Evolutionary conservation across 2,888 invertebrate genomes (phyloP).

Genomic region (Amiota minor): DNA sequence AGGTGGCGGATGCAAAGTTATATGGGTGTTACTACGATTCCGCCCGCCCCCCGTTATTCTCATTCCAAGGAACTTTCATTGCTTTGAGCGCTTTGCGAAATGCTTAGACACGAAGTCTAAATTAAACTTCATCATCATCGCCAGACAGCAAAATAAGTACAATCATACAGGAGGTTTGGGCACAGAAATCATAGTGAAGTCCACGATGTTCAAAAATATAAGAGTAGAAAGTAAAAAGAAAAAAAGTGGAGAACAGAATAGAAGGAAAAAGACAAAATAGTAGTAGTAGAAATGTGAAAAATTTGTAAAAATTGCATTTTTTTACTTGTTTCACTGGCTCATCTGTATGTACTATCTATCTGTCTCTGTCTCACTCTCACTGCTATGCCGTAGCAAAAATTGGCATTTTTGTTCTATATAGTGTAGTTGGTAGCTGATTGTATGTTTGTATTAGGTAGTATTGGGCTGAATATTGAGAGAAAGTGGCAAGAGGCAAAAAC

Average conservation of each 20-base stretch:
- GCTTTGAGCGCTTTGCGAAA: slow-evolving; percentile 25
- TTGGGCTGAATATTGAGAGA: not conserved
- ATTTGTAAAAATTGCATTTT: slow-evolving; percentile 59
- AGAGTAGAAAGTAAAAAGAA: not conserved
- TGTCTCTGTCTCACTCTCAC: slow-evolving; percentile 20
- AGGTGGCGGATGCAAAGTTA: too few relatives aligned
- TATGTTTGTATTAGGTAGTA: too few relatives aligned
- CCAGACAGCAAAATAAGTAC: slow-evolving; percentile 35
- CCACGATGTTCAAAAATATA: not conserved
- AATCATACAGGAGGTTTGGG: not conserved
- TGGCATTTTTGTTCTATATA: slow-evolving; percentile 49
- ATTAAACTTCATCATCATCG: slow-evolving; percentile 65
- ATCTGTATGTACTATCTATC: not conserved
- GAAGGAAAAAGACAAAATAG: not conserved
- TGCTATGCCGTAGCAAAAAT: slow-evolving; percentile 55
- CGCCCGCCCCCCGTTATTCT: slow-evolving; percentile 38
- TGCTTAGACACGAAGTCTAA: slow-evolving; percentile 59
- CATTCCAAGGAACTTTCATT: not conserved
- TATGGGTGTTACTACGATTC: slow-evolving; percentile 41
- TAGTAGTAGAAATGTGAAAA: slow-evolving; percentile 7
- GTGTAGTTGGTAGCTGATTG: too few relatives aligned
- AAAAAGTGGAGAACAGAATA: not conserved
- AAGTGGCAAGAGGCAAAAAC: slow-evolving; percentile 42
- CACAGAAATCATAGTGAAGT: slow-evolving; percentile 10
- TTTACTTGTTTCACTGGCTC: slow-evolving; percentile 6